A percentile compares a stretch with the other conserved stretches of the same genome.
Evolutionary conservation across 2,113 vertebrate species (phyloP).

Genomic region (Isichthys henryi): DNA sequence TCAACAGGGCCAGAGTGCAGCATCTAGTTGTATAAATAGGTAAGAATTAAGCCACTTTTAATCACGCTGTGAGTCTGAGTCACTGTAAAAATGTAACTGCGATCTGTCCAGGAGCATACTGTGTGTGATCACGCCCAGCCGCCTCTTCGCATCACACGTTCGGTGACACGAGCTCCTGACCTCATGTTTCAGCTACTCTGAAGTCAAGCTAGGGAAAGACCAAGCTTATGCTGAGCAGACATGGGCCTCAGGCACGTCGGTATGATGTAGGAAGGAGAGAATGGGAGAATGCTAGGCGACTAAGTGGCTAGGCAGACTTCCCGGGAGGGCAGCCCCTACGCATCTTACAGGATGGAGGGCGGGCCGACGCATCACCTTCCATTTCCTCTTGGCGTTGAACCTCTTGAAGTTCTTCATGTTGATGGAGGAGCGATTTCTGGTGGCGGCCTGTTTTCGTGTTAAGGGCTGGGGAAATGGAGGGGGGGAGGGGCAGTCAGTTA

Average conservation of each 20-base stretch:
- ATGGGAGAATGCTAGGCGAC: neutral
- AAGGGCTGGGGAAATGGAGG: slow-evolving; percentile 51
- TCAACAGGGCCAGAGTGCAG: neutral
- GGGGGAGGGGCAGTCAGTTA: neutral
- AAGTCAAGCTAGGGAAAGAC: neutral
- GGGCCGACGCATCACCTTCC: slow-evolving; percentile 55
- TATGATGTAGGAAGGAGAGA: neutral
- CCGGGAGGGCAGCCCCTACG: neutral
- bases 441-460: slow-evolving; percentile 52
- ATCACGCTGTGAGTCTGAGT: neutral
- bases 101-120: neutral
- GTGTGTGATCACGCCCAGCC: neutral
- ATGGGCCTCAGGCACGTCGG: neutral
- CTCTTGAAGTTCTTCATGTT: slow-evolving; percentile 72
- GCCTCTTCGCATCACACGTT: neutral
- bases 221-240: neutral
- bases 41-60: neutral
- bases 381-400: slow-evolving; percentile 66
- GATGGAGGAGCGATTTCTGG: slow-evolving; percentile 66
- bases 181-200: neutral
- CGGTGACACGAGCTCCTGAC: neutral
- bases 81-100: neutral
- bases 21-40: neutral
- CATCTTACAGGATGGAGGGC: neutral
- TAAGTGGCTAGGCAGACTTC: neutral